Conservation (phyloP, 2,797 vertebrate genomes). For the Hybognathus amarus region DNA sequence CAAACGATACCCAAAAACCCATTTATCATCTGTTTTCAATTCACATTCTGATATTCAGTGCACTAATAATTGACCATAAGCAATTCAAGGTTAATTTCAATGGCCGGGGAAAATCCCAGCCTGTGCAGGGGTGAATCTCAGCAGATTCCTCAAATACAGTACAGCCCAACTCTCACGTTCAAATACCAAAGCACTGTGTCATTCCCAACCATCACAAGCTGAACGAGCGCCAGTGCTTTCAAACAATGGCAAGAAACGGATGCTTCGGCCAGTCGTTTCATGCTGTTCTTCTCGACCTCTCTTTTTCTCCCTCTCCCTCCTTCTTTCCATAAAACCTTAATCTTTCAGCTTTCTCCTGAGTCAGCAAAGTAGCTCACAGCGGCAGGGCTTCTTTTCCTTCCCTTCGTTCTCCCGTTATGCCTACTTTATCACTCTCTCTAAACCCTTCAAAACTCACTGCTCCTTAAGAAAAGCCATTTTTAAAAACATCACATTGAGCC, state of each 20-base stretch:
- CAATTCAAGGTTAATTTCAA: background rate
- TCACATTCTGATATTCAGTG: background rate
- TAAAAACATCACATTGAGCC: background rate
- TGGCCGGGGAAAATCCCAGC: slow-evolving; percentile 38
- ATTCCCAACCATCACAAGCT: slow-evolving; percentile 56
- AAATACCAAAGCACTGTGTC: slow-evolving; percentile 60
- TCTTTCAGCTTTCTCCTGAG: slow-evolving; percentile 74
- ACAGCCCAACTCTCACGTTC: slow-evolving; percentile 43
- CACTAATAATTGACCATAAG: background rate
- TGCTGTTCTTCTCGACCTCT: slow-evolving; percentile 32
- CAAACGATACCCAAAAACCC: background rate
- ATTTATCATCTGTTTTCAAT: background rate
- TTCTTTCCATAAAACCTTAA: slow-evolving; percentile 70
- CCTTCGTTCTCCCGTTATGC: slow-evolving; percentile 31
- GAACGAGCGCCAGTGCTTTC: slow-evolving; percentile 59
- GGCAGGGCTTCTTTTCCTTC: slow-evolving; percentile 38
- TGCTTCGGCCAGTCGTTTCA: slow-evolving; percentile 33
- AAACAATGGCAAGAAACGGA: slow-evolving; percentile 67
- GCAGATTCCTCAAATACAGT: slow-evolving; percentile 48
- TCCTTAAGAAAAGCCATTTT: slow-evolving; percentile 41
- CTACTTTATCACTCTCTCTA: slow-evolving; percentile 27
- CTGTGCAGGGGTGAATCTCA: slow-evolving; percentile 51
- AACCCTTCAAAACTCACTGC: slow-evolving; percentile 24
- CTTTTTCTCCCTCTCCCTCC: slow-evolving; percentile 12
- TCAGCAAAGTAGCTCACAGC: slow-evolving; percentile 69